These are phyloP conservation scores for Acrobasis suavella DNA, from an alignment of 2,888 invertebrate genomes.

Conservation along the genomic window DNA sequence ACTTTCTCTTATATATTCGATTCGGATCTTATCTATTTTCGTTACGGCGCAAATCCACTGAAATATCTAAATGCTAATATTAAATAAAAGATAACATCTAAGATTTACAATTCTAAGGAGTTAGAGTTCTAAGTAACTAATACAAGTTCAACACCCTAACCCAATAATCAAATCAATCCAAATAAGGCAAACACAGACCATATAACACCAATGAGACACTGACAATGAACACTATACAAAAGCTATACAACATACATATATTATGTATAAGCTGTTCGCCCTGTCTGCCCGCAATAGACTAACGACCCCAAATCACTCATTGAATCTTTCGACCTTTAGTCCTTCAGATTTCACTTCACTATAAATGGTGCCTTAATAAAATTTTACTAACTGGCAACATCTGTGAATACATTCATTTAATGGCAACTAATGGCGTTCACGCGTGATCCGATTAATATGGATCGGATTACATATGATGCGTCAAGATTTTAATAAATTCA, in stretches of 20 bases:
- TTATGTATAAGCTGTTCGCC: slow-evolving; percentile 21
- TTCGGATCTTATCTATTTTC: too few species aligned
- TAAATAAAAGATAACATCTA: too few species aligned
- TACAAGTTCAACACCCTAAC: not conserved
- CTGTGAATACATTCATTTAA: not conserved
- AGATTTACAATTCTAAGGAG: too few species aligned
- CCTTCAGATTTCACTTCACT: not conserved
- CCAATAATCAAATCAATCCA: not conserved
- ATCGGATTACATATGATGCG: slow-evolving; percentile 2
- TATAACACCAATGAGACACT: slow-evolving; percentile 6
- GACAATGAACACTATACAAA: not conserved
- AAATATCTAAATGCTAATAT: too few species aligned
- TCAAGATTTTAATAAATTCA: not conserved
- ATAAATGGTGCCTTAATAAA: not conserved
- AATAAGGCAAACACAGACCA: slow-evolving; percentile 1
- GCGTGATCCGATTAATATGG: slow-evolving; percentile 4
- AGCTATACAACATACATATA: slow-evolving; percentile 1
- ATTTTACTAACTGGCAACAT: slow-evolving; percentile 6
- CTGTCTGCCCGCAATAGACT: slow-evolving; percentile 42
- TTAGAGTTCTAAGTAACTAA: too few species aligned
- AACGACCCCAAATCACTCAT: slow-evolving; percentile 38
- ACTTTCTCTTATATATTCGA: too few species aligned
- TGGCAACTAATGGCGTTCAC: not conserved
- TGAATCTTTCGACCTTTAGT: slow-evolving; percentile 44
- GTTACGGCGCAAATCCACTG: too few species aligned